phyloP scores from a whole-genome alignment of 2,797 vertebrate genomes.

The Pteronotus mesoamericanus region DNA sequence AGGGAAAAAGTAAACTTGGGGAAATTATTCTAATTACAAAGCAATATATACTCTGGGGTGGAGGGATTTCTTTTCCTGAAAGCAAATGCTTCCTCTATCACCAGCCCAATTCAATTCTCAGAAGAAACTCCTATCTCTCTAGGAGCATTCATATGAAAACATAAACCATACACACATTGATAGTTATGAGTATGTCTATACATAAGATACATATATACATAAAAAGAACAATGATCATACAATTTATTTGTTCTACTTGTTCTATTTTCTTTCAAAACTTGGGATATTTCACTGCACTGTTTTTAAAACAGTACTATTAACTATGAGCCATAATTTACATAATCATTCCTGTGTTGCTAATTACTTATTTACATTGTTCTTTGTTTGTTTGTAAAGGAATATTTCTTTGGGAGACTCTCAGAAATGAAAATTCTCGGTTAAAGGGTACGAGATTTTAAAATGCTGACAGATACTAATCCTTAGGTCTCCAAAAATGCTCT shows the following conservation, averaged over 20 bases:
- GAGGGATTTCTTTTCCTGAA: neutral
- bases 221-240: neutral
- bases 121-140: neutral
- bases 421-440: neutral
- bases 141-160: neutral
- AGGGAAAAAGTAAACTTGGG: conserved; percentile 8
- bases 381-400: neutral
- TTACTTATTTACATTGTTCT: neutral
- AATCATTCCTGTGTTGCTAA: neutral
- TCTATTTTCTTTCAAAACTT: conserved; percentile 28
- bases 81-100: neutral
- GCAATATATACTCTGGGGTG: neutral
- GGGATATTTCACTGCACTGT: neutral
- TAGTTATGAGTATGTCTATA: neutral
- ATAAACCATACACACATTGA: neutral
- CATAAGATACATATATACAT: neutral
- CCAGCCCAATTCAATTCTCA: neutral
- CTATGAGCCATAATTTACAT: neutral
- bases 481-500: neutral
- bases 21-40: conserved; percentile 15
- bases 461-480: neutral
- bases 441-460: conserved; percentile 1
- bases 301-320: neutral
- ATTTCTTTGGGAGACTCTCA: neutral
- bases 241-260: neutral